These are phyloP conservation scores for Lasiurus borealis DNA, from an alignment of 2,113 vertebrate genomes.

Conservation along the genomic window DNA sequence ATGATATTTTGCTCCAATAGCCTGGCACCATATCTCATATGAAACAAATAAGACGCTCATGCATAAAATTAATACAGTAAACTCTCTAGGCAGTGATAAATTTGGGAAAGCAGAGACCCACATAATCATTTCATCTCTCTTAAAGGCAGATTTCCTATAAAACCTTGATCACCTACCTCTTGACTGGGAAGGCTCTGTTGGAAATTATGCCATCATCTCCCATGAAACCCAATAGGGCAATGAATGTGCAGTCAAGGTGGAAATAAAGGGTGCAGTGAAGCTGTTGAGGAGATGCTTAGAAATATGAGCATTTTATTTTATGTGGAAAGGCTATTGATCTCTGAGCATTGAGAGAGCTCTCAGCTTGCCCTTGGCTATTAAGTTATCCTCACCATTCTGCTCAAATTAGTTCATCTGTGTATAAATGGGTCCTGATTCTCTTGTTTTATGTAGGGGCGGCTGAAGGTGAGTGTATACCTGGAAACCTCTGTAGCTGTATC, in stretches of 20 bases:
- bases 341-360: neutral
- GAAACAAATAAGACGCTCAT: slow-evolving; percentile 86
- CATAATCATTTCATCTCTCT: slow-evolving; percentile 74
- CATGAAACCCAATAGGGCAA: slow-evolving; percentile 38
- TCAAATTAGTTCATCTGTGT: neutral
- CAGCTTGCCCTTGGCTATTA: neutral
- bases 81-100: slow-evolving; percentile 80
- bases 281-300: slow-evolving; percentile 30
- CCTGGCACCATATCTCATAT: slow-evolving; percentile 77
- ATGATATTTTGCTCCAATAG: slow-evolving; percentile 81
- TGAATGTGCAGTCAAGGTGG: slow-evolving; percentile 60
- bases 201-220: slow-evolving; percentile 58
- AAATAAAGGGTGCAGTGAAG: slow-evolving; percentile 50
- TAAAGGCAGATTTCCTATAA: slow-evolving; percentile 57
- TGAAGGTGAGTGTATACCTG: neutral
- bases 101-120: slow-evolving; percentile 78
- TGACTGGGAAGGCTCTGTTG: slow-evolving; percentile 41
- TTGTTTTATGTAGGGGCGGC: neutral
- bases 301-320: slow-evolving; percentile 34
- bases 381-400: neutral
- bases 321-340: slow-evolving; percentile 38
- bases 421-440: neutral
- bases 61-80: slow-evolving; percentile 87
- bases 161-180: slow-evolving; percentile 78
- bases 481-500: neutral